phyloP scores from a whole-genome alignment of 2,888 invertebrate genomes.

The Noctua pronuba region DNA sequence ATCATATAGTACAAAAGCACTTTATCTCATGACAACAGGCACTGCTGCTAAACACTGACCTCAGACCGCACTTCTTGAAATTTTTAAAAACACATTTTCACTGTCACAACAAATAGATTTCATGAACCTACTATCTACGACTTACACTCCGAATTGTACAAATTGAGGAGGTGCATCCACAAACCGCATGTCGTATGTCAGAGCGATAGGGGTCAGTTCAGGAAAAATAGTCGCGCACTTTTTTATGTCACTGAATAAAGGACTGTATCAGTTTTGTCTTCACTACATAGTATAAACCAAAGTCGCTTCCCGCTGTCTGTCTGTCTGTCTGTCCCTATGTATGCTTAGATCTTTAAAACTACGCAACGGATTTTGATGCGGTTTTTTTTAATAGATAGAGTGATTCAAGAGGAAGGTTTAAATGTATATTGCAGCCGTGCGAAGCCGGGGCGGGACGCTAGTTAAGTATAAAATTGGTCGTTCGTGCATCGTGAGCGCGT shows the following conservation, averaged over 20 bases:
- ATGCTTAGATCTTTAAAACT: too few species aligned
- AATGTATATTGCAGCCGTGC: too few species aligned
- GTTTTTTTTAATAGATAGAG: too few species aligned
- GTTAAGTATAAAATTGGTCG: not conserved
- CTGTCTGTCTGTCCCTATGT: too few species aligned
- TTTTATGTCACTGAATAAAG: not conserved
- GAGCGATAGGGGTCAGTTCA: too few species aligned
- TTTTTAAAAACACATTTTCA: slow-evolving; percentile 1
- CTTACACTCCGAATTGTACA: not conserved
- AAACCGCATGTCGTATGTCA: not conserved
- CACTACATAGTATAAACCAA: too few species aligned
- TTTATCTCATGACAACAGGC: slow-evolving; percentile 25
- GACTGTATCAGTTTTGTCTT: not conserved
- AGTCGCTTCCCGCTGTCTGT: too few species aligned
- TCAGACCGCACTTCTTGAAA: not conserved
- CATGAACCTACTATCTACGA: not conserved
- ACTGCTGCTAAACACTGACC: slow-evolving; percentile 9
- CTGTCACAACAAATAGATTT: not conserved
- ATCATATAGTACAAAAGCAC: slow-evolving; percentile 23
- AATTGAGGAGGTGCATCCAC: not conserved
- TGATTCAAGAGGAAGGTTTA: too few species aligned
- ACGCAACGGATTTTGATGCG: too few species aligned
- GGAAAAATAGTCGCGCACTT: not conserved
- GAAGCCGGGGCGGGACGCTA: too few species aligned
- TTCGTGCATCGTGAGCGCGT: too few species aligned